A percentile compares a stretch with the other conserved stretches of the same genome.
Conservation (phyloP, 2,797 vertebrate genomes). For the Mallotus villosus region DNA sequence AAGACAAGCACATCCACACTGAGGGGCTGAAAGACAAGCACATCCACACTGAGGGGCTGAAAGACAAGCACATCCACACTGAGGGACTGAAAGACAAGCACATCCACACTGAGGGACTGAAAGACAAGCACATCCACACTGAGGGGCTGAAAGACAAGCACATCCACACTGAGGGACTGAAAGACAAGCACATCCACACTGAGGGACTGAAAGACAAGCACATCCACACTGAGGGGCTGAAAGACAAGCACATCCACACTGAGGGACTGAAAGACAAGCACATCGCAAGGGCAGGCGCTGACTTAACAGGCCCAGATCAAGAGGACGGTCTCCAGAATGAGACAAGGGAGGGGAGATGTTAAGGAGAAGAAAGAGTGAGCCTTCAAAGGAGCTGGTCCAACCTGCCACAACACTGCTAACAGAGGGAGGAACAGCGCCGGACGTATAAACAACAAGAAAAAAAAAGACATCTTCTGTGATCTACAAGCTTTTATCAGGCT, state of each 20-base stretch:
- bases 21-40: conserved; percentile 70
- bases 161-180: conserved; percentile 4
- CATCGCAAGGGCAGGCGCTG: background rate
- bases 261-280: too few relatives aligned
- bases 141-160: conserved; percentile 70
- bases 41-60: conserved; percentile 69
- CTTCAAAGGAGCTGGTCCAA: conserved; percentile 23
- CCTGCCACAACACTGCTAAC: conserved; percentile 1
- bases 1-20: conserved; percentile 13
- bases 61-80: conserved; percentile 13
- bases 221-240: conserved; percentile 69
- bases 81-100: too few relatives aligned
- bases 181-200: too few relatives aligned
- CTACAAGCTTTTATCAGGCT: conserved; percentile 25
- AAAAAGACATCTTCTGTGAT: background rate
- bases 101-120: too few relatives aligned
- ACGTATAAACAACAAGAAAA: background rate
- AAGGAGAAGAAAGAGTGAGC: conserved; percentile 21
- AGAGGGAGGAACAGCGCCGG: background rate
- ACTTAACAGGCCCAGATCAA: background rate
- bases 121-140: conserved; percentile 13
- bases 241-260: conserved; percentile 13
- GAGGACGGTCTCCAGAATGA: background rate
- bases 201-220: conserved; percentile 73
- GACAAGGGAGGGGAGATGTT: background rate